Conservation (phyloP, 2,797 vertebrate species). For the Botia kubotai region DNA sequence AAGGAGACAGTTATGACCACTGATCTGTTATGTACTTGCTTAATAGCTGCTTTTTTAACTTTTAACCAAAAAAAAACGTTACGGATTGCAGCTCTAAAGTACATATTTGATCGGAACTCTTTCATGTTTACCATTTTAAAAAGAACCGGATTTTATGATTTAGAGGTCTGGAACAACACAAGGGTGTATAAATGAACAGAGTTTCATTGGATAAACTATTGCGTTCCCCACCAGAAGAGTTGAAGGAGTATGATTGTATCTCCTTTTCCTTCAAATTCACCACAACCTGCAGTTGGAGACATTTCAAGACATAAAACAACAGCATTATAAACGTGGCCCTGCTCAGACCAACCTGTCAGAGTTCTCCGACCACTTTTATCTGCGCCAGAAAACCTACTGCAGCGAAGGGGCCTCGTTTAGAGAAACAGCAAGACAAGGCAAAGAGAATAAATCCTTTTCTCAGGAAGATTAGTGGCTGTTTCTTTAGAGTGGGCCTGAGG, state of each 20-base stretch:
- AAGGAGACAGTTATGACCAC: too few species aligned
- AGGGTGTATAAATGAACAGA: not conserved
- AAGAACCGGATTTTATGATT: not conserved
- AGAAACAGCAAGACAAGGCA: conserved; percentile 72
- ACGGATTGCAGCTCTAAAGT: too few species aligned
- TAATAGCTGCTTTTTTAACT: too few species aligned
- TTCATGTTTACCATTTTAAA: too few species aligned
- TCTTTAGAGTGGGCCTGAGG: conserved; percentile 74
- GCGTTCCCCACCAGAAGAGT: not conserved
- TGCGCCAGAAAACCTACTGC: conserved; percentile 67
- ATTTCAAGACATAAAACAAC: conserved; percentile 7
- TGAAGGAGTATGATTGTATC: not conserved
- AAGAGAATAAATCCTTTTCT: conserved; percentile 77
- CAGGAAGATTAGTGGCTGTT: conserved; percentile 85
- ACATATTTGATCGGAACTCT: too few species aligned
- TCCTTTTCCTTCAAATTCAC: not conserved
- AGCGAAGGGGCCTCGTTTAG: conserved; percentile 79
- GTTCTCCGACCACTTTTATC: conserved; percentile 60
- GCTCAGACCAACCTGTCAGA: conserved; percentile 66
- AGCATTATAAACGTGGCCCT: conserved; percentile 64
- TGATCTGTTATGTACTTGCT: too few species aligned
- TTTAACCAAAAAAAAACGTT: too few species aligned
- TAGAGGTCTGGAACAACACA: not conserved
- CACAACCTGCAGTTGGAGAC: not conserved
- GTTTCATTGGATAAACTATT: too few species aligned